Evolutionary conservation across 2,113 vertebrate species (phyloP).

Genomic region (Gymnocephalus cernua): DNA sequence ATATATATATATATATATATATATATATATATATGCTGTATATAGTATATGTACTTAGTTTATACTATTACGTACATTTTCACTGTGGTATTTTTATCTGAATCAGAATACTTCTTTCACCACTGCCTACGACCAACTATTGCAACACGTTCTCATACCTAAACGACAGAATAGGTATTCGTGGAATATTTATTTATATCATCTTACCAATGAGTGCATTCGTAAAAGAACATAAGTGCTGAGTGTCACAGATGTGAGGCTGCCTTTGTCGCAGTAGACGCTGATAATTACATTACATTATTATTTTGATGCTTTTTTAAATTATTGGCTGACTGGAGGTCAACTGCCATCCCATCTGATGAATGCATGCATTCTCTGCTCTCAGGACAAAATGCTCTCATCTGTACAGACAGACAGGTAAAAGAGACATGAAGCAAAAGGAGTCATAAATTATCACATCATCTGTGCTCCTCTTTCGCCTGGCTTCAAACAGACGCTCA

Average conservation of each 20-base stretch:
- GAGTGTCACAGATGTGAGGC: conserved; percentile 39
- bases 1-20: no score
- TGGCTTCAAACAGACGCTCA: conserved; percentile 49
- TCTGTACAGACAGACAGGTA: conserved; percentile 12
- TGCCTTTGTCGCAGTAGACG: conserved; percentile 45
- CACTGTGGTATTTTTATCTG: neutral
- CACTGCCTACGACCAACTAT: neutral
- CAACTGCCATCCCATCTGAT: conserved; percentile 89
- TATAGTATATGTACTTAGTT: no score
- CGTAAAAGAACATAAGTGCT: conserved; percentile 25
- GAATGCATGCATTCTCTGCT: conserved; percentile 85
- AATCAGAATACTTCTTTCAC: neutral
- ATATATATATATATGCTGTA: no score
- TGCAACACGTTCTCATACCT: neutral
- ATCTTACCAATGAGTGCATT: conserved; percentile 1
- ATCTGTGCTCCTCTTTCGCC: conserved; percentile 26
- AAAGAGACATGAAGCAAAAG: conserved; percentile 56
- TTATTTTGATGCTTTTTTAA: conserved; percentile 81
- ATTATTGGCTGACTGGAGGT: conserved; percentile 92
- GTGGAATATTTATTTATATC: neutral
- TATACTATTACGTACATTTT: no score
- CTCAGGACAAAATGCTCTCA: conserved; percentile 63
- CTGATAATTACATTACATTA: conserved; percentile 71
- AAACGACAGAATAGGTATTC: no score
- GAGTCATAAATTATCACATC: conserved; percentile 66